phyloP scores from a whole-genome alignment of 2,797 vertebrate genomes.

The Australoheros facetus region DNA sequence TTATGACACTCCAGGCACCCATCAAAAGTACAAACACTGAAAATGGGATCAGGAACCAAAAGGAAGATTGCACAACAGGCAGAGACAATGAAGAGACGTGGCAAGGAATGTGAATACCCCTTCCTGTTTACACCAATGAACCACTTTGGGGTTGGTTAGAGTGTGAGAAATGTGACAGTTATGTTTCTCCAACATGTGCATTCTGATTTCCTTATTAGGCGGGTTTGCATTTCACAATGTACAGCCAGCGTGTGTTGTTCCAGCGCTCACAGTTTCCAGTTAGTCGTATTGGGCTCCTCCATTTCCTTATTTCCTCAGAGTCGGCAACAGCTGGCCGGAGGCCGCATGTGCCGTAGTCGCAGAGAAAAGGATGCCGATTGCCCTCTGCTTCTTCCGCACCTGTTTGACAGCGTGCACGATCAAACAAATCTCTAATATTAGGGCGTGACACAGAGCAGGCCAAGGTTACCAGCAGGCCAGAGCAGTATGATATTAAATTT shows the following conservation, averaged over 20 bases:
- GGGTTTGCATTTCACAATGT: background rate
- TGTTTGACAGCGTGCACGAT: background rate
- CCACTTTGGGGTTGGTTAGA: background rate
- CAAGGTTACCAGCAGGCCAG: slow-evolving; percentile 10
- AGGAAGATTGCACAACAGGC: background rate
- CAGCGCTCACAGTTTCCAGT: slow-evolving; percentile 42
- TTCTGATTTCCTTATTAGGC: slow-evolving; percentile 21
- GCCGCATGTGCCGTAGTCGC: background rate
- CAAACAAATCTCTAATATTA: slow-evolving; percentile 4
- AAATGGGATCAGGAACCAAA: slow-evolving; percentile 19
- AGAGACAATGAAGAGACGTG: background rate
- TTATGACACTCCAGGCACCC: background rate
- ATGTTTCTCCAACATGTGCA: slow-evolving; percentile 37
- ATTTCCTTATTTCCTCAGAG: slow-evolving; percentile 20
- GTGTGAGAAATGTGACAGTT: slow-evolving; percentile 15
- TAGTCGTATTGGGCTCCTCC: background rate
- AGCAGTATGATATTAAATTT: background rate
- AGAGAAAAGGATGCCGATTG: slow-evolving; percentile 34
- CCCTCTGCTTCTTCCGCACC: slow-evolving; percentile 18
- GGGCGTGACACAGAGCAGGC: background rate
- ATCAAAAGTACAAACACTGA: slow-evolving; percentile 2
- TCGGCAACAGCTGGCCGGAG: slow-evolving; percentile 21
- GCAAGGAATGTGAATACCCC: background rate
- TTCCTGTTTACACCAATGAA: slow-evolving; percentile 50
- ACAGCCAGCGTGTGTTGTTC: background rate